These are phyloP conservation scores for Coenonympha arcania DNA, from an alignment of 2,888 invertebrate genomes.

Conservation along the genomic window DNA sequence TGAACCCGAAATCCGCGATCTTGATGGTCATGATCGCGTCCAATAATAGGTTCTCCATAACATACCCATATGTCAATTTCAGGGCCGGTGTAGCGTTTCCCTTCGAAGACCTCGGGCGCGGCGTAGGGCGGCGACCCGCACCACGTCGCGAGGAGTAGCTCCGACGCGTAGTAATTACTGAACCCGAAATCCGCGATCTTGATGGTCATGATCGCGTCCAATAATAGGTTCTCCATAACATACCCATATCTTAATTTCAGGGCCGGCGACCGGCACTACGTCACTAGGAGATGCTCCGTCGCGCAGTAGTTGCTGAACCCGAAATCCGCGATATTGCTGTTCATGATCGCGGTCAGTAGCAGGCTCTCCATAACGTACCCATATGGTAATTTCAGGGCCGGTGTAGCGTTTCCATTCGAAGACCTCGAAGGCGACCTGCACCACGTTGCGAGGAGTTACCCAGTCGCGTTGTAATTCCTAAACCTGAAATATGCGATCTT, in stretches of 20 bases:
- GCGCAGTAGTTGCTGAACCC: conserved; percentile 98
- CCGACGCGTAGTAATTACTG: conserved; percentile 93
- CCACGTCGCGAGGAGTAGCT: conserved; percentile 93
- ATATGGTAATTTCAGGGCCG: conserved; percentile 97
- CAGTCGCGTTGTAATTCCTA: conserved; percentile 93
- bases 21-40: conserved; percentile 97
- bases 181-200: conserved; percentile 99
- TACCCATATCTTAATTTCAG: conserved; percentile 99
- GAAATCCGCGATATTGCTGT: conserved; percentile 98
- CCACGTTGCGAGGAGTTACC: conserved; percentile 93
- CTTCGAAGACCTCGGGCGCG: conserved; percentile 97
- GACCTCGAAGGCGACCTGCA: conserved; percentile 98
- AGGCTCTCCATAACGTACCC: conserved; percentile 99
- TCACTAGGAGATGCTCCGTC: conserved; percentile 88
- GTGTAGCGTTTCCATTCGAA: conserved; percentile 96
- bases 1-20: conserved; percentile 98
- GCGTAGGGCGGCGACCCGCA: conserved; percentile 99
- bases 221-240: conserved; percentile 94
- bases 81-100: conserved; percentile 94
- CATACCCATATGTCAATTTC: conserved; percentile 99
- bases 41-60: conserved; percentile 94
- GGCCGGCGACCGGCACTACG: conserved; percentile 97
- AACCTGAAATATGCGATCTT: conserved; percentile 99
- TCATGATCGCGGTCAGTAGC: conserved; percentile 93
- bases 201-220: conserved; percentile 96